A percentile compares a stretch with the other conserved stretches of the same genome.
These are phyloP conservation scores for Drosophila parvula DNA, from an alignment of 1,140 invertebrate species.

Conservation along the genomic window DNA sequence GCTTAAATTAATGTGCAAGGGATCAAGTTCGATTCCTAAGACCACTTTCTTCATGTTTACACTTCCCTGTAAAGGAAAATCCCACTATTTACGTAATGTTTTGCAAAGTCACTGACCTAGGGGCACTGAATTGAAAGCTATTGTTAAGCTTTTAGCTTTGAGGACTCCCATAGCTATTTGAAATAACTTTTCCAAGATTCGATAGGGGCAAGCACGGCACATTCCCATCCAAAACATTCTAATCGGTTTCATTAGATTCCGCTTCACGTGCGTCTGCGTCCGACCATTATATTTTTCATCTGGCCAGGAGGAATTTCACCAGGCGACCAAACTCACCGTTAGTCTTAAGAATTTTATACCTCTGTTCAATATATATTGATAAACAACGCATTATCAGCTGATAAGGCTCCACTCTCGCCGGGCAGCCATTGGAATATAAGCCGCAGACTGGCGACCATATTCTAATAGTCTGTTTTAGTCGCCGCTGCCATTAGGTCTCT, in stretches of 20 bases:
- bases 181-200: neutral
- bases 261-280: conserved; percentile 7
- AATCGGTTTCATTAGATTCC: neutral
- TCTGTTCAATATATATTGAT: conserved; percentile 30
- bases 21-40: neutral
- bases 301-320: conserved; percentile 15
- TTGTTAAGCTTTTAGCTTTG: neutral
- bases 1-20: neutral
- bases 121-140: neutral
- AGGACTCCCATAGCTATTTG: neutral
- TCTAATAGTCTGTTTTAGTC: conserved; percentile 34
- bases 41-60: neutral
- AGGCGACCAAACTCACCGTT: conserved; percentile 37
- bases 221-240: conserved; percentile 4
- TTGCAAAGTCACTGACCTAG: conserved; percentile 20
- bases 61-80: neutral
- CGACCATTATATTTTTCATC: neutral
- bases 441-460: conserved; percentile 1
- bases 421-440: conserved; percentile 47
- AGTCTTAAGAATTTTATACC: conserved; percentile 42
- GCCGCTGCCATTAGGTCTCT: conserved; percentile 4
- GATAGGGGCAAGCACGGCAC: neutral
- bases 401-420: conserved; percentile 14
- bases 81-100: neutral
- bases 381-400: conserved; percentile 36